phyloP scores from a whole-genome alignment of 2,888 invertebrate genomes.

The Hemistola chrysoprasaria region DNA sequence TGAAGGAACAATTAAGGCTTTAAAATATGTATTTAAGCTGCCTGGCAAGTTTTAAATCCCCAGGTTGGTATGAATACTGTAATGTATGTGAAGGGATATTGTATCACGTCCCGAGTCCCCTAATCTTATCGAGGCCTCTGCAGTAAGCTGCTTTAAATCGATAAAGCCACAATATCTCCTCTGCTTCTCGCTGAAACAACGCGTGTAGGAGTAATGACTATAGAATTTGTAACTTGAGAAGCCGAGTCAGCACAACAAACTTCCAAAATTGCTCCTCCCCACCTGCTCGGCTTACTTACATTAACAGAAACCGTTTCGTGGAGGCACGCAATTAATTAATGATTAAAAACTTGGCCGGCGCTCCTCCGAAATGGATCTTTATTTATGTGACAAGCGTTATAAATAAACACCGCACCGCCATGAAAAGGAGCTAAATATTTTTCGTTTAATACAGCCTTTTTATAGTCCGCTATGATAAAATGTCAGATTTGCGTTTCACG shows the following conservation, averaged over 20 bases:
- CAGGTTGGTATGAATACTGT: too few species aligned
- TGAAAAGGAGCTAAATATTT: conserved; percentile 6
- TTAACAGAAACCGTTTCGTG: conserved; percentile 20
- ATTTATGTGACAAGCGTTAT: conserved; percentile 40
- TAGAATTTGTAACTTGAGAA: conserved; percentile 5
- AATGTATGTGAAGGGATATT: too few species aligned
- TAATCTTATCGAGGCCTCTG: not conserved
- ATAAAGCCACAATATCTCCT: not conserved
- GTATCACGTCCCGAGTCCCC: too few species aligned
- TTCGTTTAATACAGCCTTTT: conserved; percentile 1
- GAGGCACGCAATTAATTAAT: conserved; percentile 37
- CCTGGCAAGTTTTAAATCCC: too few species aligned
- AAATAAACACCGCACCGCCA: conserved; percentile 27
- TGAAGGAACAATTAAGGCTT: too few species aligned
- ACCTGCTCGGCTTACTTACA: conserved; percentile 29
- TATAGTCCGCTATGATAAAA: conserved; percentile 12
- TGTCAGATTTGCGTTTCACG: conserved; percentile 1
- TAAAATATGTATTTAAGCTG: too few species aligned
- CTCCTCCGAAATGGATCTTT: conserved; percentile 34
- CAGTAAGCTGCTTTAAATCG: not conserved
- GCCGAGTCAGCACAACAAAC: conserved; percentile 11
- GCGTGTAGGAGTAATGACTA: not conserved
- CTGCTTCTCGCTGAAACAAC: too few species aligned
- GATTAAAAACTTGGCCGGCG: conserved; percentile 36
- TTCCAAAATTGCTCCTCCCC: conserved; percentile 10